Conservation (phyloP, 1,140 invertebrate species). For the Lordiphosa stackelbergi region DNA sequence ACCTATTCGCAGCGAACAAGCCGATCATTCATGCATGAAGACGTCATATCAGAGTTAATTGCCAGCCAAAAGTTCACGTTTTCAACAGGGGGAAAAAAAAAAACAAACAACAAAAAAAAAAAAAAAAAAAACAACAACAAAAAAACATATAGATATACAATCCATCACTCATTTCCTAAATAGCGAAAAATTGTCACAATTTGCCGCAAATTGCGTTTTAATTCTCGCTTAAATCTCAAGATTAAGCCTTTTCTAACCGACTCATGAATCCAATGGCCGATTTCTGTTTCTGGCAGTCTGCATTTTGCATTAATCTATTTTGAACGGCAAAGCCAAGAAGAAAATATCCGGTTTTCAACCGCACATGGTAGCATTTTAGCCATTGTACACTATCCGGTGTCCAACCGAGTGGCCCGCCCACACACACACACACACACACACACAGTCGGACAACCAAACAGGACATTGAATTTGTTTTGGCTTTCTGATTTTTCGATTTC, state of each 20-base stretch:
- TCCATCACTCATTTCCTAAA: too few relatives aligned
- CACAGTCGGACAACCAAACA: slow-evolving; percentile 48
- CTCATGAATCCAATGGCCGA: slow-evolving; percentile 3
- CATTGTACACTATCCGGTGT: slow-evolving; percentile 46
- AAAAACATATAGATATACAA: too few relatives aligned
- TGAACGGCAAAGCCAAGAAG: slow-evolving; percentile 34
- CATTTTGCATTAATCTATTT: slow-evolving; percentile 24
- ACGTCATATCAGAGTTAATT: too few relatives aligned
- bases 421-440: slow-evolving; percentile 13
- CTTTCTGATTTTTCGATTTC: slow-evolving; percentile 72
- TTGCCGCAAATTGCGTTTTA: too few relatives aligned
- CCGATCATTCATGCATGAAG: too few relatives aligned
- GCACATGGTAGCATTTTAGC: slow-evolving; percentile 63
- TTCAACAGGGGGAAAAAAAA: too few relatives aligned
- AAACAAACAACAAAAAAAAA: too few relatives aligned
- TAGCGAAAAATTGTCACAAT: too few relatives aligned
- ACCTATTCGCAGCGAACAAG: too few relatives aligned
- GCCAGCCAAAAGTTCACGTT: too few relatives aligned
- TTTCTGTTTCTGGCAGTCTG: slow-evolving; percentile 36
- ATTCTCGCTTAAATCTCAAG: too few relatives aligned
- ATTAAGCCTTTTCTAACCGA: slow-evolving; percentile 14
- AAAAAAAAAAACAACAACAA: too few relatives aligned
- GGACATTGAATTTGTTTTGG: slow-evolving; percentile 74
- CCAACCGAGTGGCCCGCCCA: slow-evolving; percentile 39
- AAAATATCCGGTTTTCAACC: slow-evolving; percentile 64